Conservation (phyloP, 2,888 invertebrate species). For the Acrobasis consociella region DNA sequence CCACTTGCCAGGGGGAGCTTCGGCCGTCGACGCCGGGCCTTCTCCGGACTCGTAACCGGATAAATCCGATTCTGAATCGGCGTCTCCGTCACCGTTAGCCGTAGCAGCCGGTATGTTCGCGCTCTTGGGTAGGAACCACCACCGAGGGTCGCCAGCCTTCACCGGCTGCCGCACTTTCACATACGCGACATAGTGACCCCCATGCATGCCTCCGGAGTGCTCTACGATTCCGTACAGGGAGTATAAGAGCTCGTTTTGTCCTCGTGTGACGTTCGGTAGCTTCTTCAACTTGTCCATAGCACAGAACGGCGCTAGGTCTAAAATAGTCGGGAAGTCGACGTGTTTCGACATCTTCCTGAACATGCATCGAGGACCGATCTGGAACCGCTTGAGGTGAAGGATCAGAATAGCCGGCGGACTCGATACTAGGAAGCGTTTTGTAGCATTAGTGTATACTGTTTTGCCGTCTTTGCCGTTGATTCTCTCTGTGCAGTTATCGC, state of each 20-base stretch:
- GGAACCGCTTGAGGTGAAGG: slow-evolving; percentile 97
- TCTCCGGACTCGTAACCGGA: slow-evolving; percentile 81
- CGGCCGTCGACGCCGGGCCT: slow-evolving; percentile 57
- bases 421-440: slow-evolving; percentile 93
- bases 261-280: slow-evolving; percentile 83
- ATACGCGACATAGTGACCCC: slow-evolving; percentile 95
- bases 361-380: slow-evolving; percentile 87
- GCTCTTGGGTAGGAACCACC: slow-evolving; percentile 87
- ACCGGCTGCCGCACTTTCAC: slow-evolving; percentile 91
- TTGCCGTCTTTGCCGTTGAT: slow-evolving; percentile 86
- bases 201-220: slow-evolving; percentile 95
- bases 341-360: slow-evolving; percentile 93
- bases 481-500: slow-evolving; percentile 93
- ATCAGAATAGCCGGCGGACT: slow-evolving; percentile 97
- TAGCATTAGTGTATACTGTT: slow-evolving; percentile 90
- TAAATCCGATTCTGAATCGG: slow-evolving; percentile 82
- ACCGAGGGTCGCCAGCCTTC: slow-evolving; percentile 84
- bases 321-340: slow-evolving; percentile 92
- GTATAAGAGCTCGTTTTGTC: slow-evolving; percentile 89
- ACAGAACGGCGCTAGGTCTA: slow-evolving; percentile 96
- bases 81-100: slow-evolving; percentile 62
- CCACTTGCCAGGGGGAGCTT: slow-evolving; percentile 90
- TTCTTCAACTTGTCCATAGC: slow-evolving; percentile 85
- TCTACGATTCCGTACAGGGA: slow-evolving; percentile 97
- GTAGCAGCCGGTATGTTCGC: slow-evolving; percentile 78